Evolutionary conservation across 1,140 invertebrate species (phyloP).

Genomic region (Ceratoteleas bidentatus): DNA sequence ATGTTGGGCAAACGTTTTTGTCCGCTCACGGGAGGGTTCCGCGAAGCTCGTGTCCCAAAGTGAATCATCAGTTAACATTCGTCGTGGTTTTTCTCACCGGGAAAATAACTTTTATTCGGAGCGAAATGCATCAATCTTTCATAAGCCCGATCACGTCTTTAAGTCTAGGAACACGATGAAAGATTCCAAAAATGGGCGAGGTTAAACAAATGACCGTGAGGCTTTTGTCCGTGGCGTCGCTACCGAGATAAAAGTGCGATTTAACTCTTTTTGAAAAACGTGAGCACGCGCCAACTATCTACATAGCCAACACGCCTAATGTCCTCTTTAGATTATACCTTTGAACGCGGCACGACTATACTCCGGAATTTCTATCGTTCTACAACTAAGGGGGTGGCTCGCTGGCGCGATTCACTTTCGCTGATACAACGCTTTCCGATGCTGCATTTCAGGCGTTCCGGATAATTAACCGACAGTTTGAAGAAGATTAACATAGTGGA

Average conservation of each 20-base stretch:
- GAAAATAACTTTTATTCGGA: not conserved
- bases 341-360: constrained; percentile 64
- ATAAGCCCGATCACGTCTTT: constrained; percentile 1
- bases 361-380: constrained; percentile 60
- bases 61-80: not conserved
- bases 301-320: constrained; percentile 63
- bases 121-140: not conserved
- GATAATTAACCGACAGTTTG: constrained; percentile 59
- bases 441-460: constrained; percentile 47
- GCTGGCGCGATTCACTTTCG: constrained; percentile 39
- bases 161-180: constrained; percentile 40
- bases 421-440: constrained; percentile 46
- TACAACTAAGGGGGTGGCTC: constrained; percentile 65
- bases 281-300: constrained; percentile 67
- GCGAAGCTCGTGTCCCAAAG: not conserved
- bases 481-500: constrained; percentile 42
- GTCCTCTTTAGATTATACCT: constrained; percentile 70
- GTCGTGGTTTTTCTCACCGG: not conserved
- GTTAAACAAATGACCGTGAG: constrained; percentile 54
- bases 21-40: no score
- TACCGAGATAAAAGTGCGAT: constrained; percentile 73
- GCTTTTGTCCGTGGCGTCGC: constrained; percentile 51
- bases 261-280: constrained; percentile 70
- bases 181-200: constrained; percentile 48
- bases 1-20: not conserved